phyloP scores from a whole-genome alignment of 2,888 invertebrate species.

The Epinotia ramella region DNA sequence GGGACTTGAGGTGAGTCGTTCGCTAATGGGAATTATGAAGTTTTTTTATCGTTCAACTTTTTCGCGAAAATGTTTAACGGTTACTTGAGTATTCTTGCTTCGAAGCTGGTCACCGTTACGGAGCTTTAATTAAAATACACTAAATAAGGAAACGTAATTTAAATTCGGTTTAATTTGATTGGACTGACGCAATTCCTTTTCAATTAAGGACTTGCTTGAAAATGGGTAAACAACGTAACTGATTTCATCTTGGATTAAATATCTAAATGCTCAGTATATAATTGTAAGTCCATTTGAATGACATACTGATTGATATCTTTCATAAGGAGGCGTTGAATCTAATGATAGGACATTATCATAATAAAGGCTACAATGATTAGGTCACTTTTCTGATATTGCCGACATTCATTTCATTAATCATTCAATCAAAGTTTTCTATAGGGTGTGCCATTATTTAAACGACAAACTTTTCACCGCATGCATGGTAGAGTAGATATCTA shows the following conservation, averaged over 20 bases:
- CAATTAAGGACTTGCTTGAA: constrained; percentile 28
- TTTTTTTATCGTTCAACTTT: constrained; percentile 38
- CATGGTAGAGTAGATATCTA: too few species aligned
- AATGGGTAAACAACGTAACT: constrained; percentile 15
- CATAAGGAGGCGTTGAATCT: not conserved
- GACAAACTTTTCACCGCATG: too few species aligned
- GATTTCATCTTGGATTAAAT: constrained; percentile 12
- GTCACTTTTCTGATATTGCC: not conserved
- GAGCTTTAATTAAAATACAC: constrained; percentile 23
- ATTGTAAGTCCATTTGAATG: not conserved
- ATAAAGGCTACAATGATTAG: not conserved
- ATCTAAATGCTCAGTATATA: not conserved
- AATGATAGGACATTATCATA: not conserved
- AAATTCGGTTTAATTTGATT: constrained; percentile 28
- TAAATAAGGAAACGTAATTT: constrained; percentile 39
- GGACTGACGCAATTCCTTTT: constrained; percentile 37
- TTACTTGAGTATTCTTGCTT: not conserved
- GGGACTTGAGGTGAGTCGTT: constrained; percentile 32
- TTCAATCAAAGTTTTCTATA: too few species aligned
- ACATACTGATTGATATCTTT: not conserved
- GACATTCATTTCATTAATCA: too few species aligned
- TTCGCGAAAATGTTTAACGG: constrained; percentile 16
- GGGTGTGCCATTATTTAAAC: too few species aligned
- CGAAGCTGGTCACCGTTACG: constrained; percentile 12
- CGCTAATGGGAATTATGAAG: constrained; percentile 43